Base-by-base conservation (phyloP, 2,888 invertebrate genomes). In the Ennomos fuscantarius region DNA sequence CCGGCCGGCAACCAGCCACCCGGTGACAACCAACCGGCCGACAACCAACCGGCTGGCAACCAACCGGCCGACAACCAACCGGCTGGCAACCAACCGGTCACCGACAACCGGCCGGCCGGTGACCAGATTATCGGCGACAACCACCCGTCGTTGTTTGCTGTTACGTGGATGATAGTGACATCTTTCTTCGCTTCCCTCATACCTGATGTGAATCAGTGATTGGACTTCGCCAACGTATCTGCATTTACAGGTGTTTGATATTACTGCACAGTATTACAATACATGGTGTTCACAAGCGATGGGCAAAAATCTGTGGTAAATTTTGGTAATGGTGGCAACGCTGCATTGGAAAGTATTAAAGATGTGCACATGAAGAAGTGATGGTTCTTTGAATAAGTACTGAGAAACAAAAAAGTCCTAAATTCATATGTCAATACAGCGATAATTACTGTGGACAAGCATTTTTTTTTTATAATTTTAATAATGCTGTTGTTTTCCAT, bases 141-240 rank as follows among this genome's bases (percentile, higher is more conserved):
- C 54, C 85, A 81, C 45, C 86, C 51, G 31, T 90, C 93, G 0
- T 84, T 96, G 60, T 87, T 97, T 63, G 95, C 96, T 43, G 93
- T 97, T 13, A 94, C 96, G 15, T 97, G 97, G 96, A 97, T 97
- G 78, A 97, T 99, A 84, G 95, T 99, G 69, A 95, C 97, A 0
- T 96, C 98, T 1, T 99, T 99, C 88, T 98, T 99, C 82, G 95
- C 98, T 9, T 99, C 99, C 0, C 93, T 99, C 53, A 95, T 99
- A 82, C 99, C 99, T 0, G 98, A 98, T 78, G 96, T 96, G 67
- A 97, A 89, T 62, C 84, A 81, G 62, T 70, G 49, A 61, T 39
- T 43, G 43, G 15, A 35, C 13, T 46, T 39, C 15, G 42, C 24
- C 24, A 24, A 24, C 2, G 24, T 24, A 24, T 24, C 24, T 24